phyloP scores from a whole-genome alignment of 2,888 invertebrate species.

The Sisyra nigra region DNA sequence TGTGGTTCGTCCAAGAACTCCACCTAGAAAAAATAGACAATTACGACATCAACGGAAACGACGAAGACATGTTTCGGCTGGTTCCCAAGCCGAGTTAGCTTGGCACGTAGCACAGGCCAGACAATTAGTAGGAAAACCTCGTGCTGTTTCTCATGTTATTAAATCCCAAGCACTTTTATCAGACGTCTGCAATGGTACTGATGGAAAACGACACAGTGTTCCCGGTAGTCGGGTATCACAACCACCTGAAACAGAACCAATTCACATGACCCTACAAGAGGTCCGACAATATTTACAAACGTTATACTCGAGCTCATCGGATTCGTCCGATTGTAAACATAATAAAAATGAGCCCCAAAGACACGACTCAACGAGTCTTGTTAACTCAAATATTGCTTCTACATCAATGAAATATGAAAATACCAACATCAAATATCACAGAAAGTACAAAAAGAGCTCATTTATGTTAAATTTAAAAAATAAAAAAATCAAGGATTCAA shows the following conservation, averaged over 20 bases:
- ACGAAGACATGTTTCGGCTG: constrained; percentile 31
- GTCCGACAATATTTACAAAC: constrained; percentile 71
- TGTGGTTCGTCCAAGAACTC: constrained; percentile 45
- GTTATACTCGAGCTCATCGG: constrained; percentile 60
- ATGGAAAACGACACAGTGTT: constrained; percentile 49
- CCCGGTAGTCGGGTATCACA: constrained; percentile 39
- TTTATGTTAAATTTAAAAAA: constrained; percentile 43
- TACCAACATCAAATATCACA: constrained; percentile 25
- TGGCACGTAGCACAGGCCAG: constrained; percentile 24
- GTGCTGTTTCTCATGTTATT: constrained; percentile 24
- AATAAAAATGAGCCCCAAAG: constrained; percentile 20
- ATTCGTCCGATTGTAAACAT: constrained; percentile 39
- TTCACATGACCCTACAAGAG: constrained; percentile 73
- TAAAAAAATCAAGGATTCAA: constrained; percentile 34
- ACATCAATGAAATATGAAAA: constrained; percentile 15
- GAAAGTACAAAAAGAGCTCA: constrained; percentile 36
- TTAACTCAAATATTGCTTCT: constrained; percentile 20
- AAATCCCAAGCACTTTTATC: constrained; percentile 24
- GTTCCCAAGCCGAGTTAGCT: constrained; percentile 27
- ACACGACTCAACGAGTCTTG: constrained; percentile 12
- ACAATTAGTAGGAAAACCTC: constrained; percentile 24
- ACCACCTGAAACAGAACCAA: constrained; percentile 47
- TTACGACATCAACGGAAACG: constrained; percentile 28
- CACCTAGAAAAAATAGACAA: constrained; percentile 29
- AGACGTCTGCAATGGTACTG: constrained; percentile 22